phyloP scores from a whole-genome alignment of 2,797 vertebrate genomes.

The Muscicapa comitata region DNA sequence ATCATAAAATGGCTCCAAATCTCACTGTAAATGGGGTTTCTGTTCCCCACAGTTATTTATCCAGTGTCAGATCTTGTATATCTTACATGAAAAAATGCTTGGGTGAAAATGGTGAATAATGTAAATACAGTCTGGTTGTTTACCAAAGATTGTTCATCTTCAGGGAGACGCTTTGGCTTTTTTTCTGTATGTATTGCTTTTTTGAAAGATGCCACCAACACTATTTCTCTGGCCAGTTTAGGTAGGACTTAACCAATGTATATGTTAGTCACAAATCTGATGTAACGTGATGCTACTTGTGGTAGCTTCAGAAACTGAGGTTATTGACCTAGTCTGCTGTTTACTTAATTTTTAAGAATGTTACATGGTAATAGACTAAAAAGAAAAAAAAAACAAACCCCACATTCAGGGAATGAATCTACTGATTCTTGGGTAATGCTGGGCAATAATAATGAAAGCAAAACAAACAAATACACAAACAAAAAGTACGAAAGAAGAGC shows the following conservation, averaged over 20 bases:
- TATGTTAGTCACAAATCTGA: neutral
- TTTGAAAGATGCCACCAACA: neutral
- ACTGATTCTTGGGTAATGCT: neutral
- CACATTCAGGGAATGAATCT: neutral
- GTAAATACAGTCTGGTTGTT: slow-evolving; percentile 12
- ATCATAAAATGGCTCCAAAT: slow-evolving; percentile 18
- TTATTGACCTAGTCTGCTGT: neutral
- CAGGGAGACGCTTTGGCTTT: neutral
- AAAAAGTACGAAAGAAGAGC: neutral
- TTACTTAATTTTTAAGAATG: neutral
- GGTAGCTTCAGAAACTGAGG: neutral
- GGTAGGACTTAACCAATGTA: neutral
- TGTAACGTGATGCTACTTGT: neutral
- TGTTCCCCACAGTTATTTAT: slow-evolving; percentile 25
- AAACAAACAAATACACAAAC: neutral
- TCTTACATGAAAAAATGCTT: slow-evolving; percentile 25
- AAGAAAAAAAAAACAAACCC: neutral
- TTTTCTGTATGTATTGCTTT: neutral
- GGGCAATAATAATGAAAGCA: neutral
- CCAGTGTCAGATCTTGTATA: slow-evolving; percentile 20
- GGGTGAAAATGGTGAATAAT: slow-evolving; percentile 23
- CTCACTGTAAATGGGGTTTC: neutral
- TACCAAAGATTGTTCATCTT: slow-evolving; percentile 12
- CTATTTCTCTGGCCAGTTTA: neutral
- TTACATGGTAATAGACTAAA: neutral